phyloP scores from a whole-genome alignment of 2,888 invertebrate species.

The Chrysolina haemoptera region DNA sequence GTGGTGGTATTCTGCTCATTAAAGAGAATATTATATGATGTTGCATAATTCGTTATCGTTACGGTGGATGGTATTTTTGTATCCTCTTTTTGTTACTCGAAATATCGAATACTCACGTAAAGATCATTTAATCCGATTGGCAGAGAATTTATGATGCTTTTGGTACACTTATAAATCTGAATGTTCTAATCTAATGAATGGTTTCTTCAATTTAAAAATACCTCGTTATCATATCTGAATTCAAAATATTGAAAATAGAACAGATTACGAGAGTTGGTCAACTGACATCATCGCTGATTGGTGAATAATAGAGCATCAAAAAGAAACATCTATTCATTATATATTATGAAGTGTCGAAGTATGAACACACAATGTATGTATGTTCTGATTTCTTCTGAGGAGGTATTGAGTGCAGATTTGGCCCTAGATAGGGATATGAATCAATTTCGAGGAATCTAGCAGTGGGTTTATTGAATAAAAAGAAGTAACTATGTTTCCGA shows the following conservation, averaged over 20 bases:
- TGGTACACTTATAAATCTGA: not conserved
- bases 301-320: no score
- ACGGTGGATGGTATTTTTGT: not conserved
- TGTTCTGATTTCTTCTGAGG: no score
- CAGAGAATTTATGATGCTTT: not conserved
- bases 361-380: no score
- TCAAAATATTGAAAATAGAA: slow-evolving; percentile 4
- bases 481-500: no score
- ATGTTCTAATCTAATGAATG: slow-evolving; percentile 2
- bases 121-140: not conserved
- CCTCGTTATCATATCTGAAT: not conserved
- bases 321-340: no score
- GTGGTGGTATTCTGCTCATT: slow-evolving; percentile 1
- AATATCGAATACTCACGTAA: not conserved
- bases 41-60: slow-evolving; percentile 25
- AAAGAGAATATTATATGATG: slow-evolving; percentile 4
- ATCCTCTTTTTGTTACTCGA: not conserved
- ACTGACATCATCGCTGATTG: slow-evolving; percentile 10
- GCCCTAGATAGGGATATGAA: no score
- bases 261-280: not conserved
- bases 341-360: no score
- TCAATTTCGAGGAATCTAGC: no score
- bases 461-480: no score
- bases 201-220: not conserved
- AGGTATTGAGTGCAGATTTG: no score